Base-by-base conservation (phyloP, 2,888 invertebrate genomes). In the Ochlodes sylvanus region DNA sequence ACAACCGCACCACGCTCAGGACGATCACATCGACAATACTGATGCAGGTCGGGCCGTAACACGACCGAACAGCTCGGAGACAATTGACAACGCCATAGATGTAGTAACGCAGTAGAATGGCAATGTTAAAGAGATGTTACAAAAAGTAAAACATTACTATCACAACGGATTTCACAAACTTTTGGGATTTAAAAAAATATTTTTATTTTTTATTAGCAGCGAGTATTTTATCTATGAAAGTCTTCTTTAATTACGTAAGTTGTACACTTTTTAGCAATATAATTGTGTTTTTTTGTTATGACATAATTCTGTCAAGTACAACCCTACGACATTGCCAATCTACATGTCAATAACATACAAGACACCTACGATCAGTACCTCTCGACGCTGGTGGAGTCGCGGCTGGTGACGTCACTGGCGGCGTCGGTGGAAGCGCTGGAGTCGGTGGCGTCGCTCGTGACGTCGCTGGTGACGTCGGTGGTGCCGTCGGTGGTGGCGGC, bases 371-470 rank as follows among this genome's bases (percentile, higher is more conserved):
- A 19, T 88, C 86, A 92, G 82, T 92, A 92, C 62, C 91, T 80
- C 70, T 90, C 91, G 58, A 88, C 76, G 76, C 92, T 92, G 71
- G 89, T 86, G 64, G 92, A 92, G 79, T 90, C 89, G 42, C 85
- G 84, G 77, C 90, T 92, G 60, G 92, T 93, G 83, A 92, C 82
- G 84, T 93, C 93, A 80, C 92, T 92, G 70, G 93, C 92, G 61
- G 93, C 91, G 78, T 92, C 88, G 12, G 89, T 89, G 52, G 86
- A 84, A 47, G 86, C 83, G 76, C 85, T 84, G 73, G 79, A 72
- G 72, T 74, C 74, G 52, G 73, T 66, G 63, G 80, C 70, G 73
- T 74, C 77, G 63, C 79, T 78, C 75, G 76, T 76, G 72, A 77
- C 81, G 61, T 76, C 76, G 15, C 84, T 79, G 71, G 73, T 80